A percentile compares a stretch with the other conserved stretches of the same genome.
Conservation (phyloP, 2,888 invertebrate genomes). For the Lacanobia wlatinum region DNA sequence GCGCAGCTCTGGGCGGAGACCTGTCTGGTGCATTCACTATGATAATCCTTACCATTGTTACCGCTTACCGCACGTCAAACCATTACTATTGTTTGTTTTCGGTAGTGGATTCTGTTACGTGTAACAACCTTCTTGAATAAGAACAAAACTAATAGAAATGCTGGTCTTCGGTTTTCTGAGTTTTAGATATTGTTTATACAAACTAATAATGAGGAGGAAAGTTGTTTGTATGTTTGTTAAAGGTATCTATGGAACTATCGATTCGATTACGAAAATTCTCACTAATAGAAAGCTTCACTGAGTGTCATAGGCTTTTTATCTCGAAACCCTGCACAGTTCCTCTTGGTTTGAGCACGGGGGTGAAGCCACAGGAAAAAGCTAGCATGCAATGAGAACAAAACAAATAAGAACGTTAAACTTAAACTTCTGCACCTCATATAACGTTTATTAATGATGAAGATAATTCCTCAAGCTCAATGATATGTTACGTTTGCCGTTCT, state of each 20-base stretch:
- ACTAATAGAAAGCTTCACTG: no score
- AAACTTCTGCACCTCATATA: slow-evolving; percentile 25
- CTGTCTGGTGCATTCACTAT: slow-evolving; percentile 77
- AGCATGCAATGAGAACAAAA: slow-evolving; percentile 48
- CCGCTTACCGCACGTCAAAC: slow-evolving; percentile 76
- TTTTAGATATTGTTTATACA: slow-evolving; percentile 26
- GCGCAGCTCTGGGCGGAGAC: slow-evolving; percentile 76
- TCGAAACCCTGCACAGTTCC: neutral
- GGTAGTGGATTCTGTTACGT: slow-evolving; percentile 72
- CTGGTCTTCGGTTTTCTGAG: slow-evolving; percentile 27
- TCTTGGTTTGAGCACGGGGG: neutral
- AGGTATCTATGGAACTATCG: neutral
- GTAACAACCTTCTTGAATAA: slow-evolving; percentile 41
- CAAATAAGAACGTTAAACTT: slow-evolving; percentile 28
- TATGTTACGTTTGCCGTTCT: slow-evolving; percentile 43
- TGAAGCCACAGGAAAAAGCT: neutral
- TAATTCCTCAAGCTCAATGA: slow-evolving; percentile 22
- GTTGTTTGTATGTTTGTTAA: neutral
- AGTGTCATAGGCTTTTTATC: neutral
- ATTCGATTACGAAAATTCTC: no score
- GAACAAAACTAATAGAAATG: slow-evolving; percentile 51
- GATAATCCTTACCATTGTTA: slow-evolving; percentile 81
- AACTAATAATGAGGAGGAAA: neutral
- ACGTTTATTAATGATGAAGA: slow-evolving; percentile 30
- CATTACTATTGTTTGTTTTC: slow-evolving; percentile 82